Evolutionary conservation across 2,888 invertebrate species (phyloP).

Genomic region (Chydorus sphaericus): DNA sequence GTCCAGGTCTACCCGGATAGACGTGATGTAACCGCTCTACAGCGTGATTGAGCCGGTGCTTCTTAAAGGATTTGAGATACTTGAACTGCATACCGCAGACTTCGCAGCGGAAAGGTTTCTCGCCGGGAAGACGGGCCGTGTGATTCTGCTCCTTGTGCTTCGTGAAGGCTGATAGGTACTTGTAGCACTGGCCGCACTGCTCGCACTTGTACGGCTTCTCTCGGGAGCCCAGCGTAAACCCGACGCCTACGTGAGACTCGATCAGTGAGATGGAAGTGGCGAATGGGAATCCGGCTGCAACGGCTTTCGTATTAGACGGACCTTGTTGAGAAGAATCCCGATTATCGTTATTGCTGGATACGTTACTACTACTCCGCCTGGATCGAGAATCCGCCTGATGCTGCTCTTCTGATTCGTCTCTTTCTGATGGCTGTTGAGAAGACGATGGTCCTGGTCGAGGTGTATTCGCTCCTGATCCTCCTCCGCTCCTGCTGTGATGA

Average conservation of each 20-base stretch:
- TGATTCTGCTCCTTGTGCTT: slow-evolving; percentile 80
- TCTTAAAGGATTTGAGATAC: slow-evolving; percentile 77
- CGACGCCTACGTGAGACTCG: slow-evolving; percentile 15
- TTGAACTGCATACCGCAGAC: slow-evolving; percentile 86
- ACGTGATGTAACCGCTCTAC: slow-evolving; percentile 28
- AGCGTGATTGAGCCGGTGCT: slow-evolving; percentile 74
- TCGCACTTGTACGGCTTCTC: slow-evolving; percentile 84
- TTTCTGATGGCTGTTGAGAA: background rate
- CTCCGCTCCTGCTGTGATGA: no score
- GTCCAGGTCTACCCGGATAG: slow-evolving; percentile 27
- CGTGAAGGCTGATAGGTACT: slow-evolving; percentile 69
- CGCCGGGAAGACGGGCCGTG: slow-evolving; percentile 68
- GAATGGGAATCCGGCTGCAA: background rate
- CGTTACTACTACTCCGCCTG: background rate
- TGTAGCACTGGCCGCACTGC: slow-evolving; percentile 79
- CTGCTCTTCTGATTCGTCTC: background rate
- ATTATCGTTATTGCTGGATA: background rate
- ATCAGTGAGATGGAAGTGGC: slow-evolving; percentile 9
- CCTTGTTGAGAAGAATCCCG: background rate
- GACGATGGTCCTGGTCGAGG: slow-evolving; percentile 11
- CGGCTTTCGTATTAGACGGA: background rate
- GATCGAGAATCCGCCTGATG: background rate
- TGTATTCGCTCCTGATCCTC: slow-evolving; percentile 3
- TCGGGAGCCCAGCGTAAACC: slow-evolving; percentile 48
- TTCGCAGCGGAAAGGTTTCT: slow-evolving; percentile 78